A percentile compares a stretch with the other conserved stretches of the same genome.
phyloP scores from a whole-genome alignment of 2,797 vertebrate genomes.

The Rhinoraja longicauda region DNA sequence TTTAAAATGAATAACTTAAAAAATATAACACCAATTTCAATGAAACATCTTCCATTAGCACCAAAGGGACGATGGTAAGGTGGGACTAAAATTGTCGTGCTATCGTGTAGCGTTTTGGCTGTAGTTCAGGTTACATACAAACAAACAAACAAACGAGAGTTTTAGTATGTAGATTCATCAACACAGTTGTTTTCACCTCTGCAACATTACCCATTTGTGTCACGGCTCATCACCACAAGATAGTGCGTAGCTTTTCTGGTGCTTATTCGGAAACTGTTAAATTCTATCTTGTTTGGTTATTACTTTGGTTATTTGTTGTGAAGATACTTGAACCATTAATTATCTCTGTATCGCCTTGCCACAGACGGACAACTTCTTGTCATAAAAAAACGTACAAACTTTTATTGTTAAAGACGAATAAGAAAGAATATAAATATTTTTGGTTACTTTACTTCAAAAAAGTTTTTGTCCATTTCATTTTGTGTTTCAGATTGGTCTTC shows the following conservation, averaged over 20 bases:
- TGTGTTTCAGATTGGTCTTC: conserved; percentile 61
- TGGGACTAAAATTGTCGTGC: no score
- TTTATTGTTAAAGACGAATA: neutral
- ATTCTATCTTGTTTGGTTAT: neutral
- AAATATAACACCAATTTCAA: no score
- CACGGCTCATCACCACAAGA: neutral
- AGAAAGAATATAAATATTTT: neutral
- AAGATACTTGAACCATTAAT: neutral
- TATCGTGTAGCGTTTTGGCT: no score
- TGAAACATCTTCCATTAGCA: no score
- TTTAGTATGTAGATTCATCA: no score
- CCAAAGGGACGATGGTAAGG: no score
- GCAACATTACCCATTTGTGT: neutral
- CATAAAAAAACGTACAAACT: neutral
- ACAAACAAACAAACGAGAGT: no score
- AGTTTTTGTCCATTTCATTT: neutral
- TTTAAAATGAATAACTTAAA: no score
- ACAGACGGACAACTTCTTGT: neutral
- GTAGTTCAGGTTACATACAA: no score
- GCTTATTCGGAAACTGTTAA: neutral
- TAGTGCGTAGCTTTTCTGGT: neutral
- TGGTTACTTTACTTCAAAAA: neutral
- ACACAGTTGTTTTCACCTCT: neutral
- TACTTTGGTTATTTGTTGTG: neutral
- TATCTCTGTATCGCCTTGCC: neutral